phyloP scores from a whole-genome alignment of 2,797 vertebrate species.

The Pteronotus mesoamericanus region DNA sequence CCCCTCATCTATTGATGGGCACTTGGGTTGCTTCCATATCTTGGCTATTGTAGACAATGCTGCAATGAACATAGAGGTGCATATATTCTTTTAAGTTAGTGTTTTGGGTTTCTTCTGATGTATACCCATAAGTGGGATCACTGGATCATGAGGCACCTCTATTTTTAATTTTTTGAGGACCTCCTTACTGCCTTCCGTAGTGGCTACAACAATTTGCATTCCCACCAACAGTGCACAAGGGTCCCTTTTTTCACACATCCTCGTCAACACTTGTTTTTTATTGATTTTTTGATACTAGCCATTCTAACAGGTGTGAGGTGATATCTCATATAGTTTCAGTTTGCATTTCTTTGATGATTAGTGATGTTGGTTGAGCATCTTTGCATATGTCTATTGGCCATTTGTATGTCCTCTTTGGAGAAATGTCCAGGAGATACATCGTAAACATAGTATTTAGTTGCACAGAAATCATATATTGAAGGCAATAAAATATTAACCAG shows the following conservation, averaged over 20 bases:
- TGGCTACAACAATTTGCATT: neutral
- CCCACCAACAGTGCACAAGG: neutral
- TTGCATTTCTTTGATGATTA: neutral
- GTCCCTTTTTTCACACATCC: neutral
- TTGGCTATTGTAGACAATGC: too few species aligned
- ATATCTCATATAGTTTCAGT: neutral
- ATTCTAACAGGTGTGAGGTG: neutral
- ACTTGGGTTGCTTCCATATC: too few species aligned
- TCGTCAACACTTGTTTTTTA: neutral
- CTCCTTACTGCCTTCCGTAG: neutral
- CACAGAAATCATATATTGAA: slow-evolving; percentile 4
- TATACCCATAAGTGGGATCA: too few species aligned
- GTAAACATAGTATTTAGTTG: slow-evolving; percentile 6
- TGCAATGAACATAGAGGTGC: too few species aligned
- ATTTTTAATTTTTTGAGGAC: neutral
- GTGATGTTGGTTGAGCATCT: neutral
- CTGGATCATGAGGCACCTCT: too few species aligned
- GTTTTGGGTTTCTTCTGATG: too few species aligned
- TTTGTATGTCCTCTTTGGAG: neutral
- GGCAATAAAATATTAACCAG: slow-evolving; percentile 2
- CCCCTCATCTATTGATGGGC: too few species aligned
- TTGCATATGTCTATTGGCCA: neutral
- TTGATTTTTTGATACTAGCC: neutral
- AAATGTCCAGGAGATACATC: neutral
- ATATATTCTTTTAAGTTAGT: too few species aligned